These are phyloP conservation scores for Monopis laevigella DNA, from an alignment of 2,888 invertebrate genomes.

Conservation along the genomic window DNA sequence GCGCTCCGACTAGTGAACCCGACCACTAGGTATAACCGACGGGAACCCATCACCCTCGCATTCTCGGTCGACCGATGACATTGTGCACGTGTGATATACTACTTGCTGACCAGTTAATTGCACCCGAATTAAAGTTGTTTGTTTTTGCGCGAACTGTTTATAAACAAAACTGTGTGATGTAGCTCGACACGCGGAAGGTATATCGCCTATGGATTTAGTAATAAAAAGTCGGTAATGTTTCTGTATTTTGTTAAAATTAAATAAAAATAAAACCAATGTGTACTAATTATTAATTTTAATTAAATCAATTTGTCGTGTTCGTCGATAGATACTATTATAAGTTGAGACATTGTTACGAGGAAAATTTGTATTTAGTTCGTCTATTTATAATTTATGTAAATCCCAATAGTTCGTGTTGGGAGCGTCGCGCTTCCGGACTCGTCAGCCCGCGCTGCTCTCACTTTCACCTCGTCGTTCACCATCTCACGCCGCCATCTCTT, in stretches of 20 bases:
- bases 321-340: neutral
- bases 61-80: slow-evolving; percentile 3
- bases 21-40: slow-evolving; percentile 1
- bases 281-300: neutral
- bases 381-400: too few species aligned
- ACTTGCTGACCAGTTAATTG: slow-evolving; percentile 3
- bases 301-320: neutral
- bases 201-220: slow-evolving; percentile 60
- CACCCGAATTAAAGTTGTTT: slow-evolving; percentile 16
- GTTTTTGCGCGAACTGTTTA: slow-evolving; percentile 14
- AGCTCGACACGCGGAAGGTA: slow-evolving; percentile 39
- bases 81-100: neutral
- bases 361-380: too few species aligned
- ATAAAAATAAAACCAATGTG: too few species aligned
- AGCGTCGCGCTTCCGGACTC: slow-evolving; percentile 53
- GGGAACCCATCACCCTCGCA: too few species aligned
- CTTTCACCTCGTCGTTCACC: slow-evolving; percentile 46
- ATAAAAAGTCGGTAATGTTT: slow-evolving; percentile 64
- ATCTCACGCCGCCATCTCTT: slow-evolving; percentile 29
- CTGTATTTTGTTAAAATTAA: neutral
- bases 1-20: slow-evolving; percentile 8
- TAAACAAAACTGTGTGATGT: slow-evolving; percentile 32
- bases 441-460: slow-evolving; percentile 60
- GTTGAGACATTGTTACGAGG: too few species aligned
- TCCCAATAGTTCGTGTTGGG: too few species aligned